Evolutionary conservation across 2,113 vertebrate genomes (phyloP).

Genomic region (Bubo blakistoni): DNA sequence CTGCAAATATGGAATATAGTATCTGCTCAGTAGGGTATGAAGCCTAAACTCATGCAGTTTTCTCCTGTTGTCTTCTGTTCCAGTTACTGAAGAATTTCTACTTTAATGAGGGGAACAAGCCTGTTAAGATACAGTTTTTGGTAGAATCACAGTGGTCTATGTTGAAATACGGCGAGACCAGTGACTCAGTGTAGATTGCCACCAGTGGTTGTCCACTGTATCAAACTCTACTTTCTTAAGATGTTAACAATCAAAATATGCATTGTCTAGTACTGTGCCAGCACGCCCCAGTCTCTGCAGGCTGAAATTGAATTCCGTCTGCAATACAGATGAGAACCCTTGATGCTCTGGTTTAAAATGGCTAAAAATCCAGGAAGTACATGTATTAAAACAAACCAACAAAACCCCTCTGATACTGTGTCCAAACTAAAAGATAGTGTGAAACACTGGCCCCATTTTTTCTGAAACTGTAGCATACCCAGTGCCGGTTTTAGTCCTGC

Average conservation of each 20-base stretch:
- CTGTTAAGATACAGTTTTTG: neutral
- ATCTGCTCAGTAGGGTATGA: neutral
- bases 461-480: neutral
- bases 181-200: neutral
- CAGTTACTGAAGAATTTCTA: neutral
- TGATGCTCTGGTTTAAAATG: neutral
- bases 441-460: neutral
- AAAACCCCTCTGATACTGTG: neutral
- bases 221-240: neutral
- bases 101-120: neutral
- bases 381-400: neutral
- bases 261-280: neutral
- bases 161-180: neutral
- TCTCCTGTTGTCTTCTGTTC: neutral
- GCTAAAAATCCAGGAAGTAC: neutral
- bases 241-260: neutral
- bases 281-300: neutral
- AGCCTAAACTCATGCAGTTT: neutral
- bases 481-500: neutral
- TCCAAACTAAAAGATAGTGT: neutral
- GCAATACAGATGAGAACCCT: neutral
- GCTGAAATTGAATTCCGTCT: neutral
- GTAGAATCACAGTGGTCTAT: neutral
- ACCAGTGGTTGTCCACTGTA: neutral
- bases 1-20: neutral